These are phyloP conservation scores for Cantharis rustica DNA, from an alignment of 2,888 invertebrate species.

Conservation along the genomic window DNA sequence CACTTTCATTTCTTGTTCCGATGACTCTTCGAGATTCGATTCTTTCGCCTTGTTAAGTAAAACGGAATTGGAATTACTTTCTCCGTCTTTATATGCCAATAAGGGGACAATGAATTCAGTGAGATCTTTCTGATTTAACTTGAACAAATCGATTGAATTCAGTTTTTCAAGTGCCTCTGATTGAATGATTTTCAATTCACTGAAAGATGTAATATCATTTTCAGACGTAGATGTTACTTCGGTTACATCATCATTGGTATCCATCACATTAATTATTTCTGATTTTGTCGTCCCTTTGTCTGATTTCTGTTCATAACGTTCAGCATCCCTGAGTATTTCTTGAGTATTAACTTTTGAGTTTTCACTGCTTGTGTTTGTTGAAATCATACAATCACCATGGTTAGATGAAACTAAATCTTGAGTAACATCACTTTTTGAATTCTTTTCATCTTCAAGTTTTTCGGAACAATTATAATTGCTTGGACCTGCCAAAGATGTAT, in stretches of 20 bases:
- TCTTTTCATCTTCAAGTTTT: neutral
- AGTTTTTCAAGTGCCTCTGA: neutral
- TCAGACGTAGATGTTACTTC: neutral
- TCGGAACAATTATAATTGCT: neutral
- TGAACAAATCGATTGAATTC: neutral
- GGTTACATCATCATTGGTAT: neutral
- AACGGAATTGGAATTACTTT: neutral
- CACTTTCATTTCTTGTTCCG: neutral
- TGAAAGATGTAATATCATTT: neutral
- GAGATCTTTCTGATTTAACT: neutral
- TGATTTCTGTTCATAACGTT: too few relatives aligned
- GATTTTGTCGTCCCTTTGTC: neutral
- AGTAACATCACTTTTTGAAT: neutral
- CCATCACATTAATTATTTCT: neutral
- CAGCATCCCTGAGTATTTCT: neutral
- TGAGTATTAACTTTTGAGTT: neutral
- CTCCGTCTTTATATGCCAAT: neutral
- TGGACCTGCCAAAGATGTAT: neutral
- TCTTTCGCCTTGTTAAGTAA: neutral
- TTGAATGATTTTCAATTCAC: neutral
- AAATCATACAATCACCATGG: neutral
- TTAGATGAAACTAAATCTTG: neutral
- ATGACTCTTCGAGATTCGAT: neutral
- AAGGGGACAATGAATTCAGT: neutral
- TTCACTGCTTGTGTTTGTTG: neutral